phyloP scores from a whole-genome alignment of 1,140 invertebrate genomes.

The Procambarus clarkii region DNA sequence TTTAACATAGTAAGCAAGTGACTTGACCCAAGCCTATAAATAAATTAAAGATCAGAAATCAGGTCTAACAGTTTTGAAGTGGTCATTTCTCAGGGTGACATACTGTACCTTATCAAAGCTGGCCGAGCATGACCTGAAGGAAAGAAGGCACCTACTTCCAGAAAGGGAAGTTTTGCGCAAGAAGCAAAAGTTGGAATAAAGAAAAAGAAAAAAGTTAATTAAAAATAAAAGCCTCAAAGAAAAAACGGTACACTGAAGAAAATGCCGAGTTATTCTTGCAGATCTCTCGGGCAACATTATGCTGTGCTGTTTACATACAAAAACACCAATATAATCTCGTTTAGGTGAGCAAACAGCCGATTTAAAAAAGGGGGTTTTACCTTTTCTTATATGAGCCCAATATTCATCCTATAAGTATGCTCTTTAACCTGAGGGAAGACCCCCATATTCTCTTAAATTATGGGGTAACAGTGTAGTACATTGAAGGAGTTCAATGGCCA shows the following conservation, averaged over 20 bases:
- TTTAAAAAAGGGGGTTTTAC: neutral
- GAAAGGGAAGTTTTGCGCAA: constrained; percentile 22
- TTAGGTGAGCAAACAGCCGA: neutral
- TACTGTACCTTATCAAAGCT: constrained; percentile 4
- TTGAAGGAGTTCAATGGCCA: constrained; percentile 11
- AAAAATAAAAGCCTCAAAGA: neutral
- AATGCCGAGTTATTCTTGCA: neutral
- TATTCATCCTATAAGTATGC: neutral
- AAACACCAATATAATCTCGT: neutral
- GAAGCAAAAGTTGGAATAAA: constrained; percentile 7
- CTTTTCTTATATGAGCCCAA: neutral
- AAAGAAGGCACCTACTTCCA: constrained; percentile 49
- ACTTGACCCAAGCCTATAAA: constrained; percentile 5
- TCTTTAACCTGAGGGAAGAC: constrained; percentile 19
- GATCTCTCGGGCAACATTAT: constrained; percentile 3
- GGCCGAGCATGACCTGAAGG: neutral
- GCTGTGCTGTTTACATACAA: constrained; percentile 6
- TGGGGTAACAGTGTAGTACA: neutral
- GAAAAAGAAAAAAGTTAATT: no score
- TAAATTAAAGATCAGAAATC: constrained; percentile 4
- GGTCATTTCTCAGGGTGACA: neutral
- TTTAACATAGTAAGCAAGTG: constrained; percentile 27
- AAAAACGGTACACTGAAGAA: constrained; percentile 7
- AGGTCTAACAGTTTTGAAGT: neutral
- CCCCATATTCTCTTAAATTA: neutral